Evolutionary conservation across 2,113 vertebrate genomes (phyloP), one percentile per base, ranked within the genome.

Genomic region (Epinephelus lanceolatus): DNA sequence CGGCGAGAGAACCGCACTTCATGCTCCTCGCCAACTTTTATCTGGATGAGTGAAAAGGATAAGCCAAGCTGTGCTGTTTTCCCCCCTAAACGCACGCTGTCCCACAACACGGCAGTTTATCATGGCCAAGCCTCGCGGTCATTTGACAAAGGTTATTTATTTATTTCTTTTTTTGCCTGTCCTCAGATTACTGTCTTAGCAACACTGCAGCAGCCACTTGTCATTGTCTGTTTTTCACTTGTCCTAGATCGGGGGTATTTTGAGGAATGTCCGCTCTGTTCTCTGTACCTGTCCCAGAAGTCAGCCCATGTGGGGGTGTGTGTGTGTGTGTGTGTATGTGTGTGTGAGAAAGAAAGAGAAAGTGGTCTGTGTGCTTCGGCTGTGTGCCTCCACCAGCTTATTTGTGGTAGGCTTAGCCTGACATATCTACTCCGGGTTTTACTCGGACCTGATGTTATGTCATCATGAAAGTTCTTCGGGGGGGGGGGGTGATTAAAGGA

Each of bases 241-340:
- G 92, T 94, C 92, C 93, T 92, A 91, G 88, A 93, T 93, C 11
- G 75, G 80, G 86, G 88, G 84, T 92, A 94, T 93, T 94, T 91
- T 90, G 88, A 93, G 91, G 90, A 91, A 89, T 91, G 91, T 89
- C 90, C 86, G 88, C 90, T 90, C 70, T 83, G 86, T 83, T 91
- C 88, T 61, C 72, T 75, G 69, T 75, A 81, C 79, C 67, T 42
- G 90, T 91, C 85, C 90, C 90, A 87, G 91, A 90, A 92, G 91
- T 89, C 71, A 23, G 86, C 70, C 80, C 86, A 66, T 83, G 78
- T 82, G 87, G 86, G 57, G 30, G 42, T 45, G 40, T 37, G 27
- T 27, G 27, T 25, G 25, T 25, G 30, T 30, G 30, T 30, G 30
- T 83, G 78, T 82, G 87, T 85, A 55, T 45, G 42, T 45, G 42